A percentile compares a stretch with the other conserved stretches of the same genome.
Conservation (phyloP, 2,113 vertebrate species). For the Cichladusa arquata region DNA sequence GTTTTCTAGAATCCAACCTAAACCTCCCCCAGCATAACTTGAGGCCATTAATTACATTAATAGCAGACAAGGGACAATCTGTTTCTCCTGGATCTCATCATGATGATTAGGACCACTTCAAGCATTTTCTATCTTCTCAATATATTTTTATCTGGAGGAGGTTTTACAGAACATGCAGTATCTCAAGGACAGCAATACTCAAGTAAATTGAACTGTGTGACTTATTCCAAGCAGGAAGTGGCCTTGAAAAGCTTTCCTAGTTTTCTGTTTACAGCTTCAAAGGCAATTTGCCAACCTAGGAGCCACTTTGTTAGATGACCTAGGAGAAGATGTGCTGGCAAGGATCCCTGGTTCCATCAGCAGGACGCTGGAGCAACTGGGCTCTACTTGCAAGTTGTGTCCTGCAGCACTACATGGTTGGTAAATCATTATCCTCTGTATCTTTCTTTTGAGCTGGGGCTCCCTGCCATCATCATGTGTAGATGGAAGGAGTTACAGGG, state of each 20-base stretch:
- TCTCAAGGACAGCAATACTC: not conserved
- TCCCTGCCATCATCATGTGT: not conserved
- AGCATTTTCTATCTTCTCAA: not conserved
- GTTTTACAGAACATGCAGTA: not conserved
- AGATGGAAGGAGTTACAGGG: not conserved
- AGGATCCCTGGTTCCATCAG: not conserved
- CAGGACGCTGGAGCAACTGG: not conserved
- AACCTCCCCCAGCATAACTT: not conserved
- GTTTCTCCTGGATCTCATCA: not conserved
- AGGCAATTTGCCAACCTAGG: not conserved
- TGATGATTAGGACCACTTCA: not conserved
- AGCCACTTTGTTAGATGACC: not conserved
- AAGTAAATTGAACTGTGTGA: not conserved
- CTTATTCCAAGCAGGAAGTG: not conserved
- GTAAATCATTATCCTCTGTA: not conserved
- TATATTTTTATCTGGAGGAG: constrained; percentile 11
- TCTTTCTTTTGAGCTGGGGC: not conserved
- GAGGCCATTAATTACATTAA: not conserved
- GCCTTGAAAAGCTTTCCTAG: not conserved
- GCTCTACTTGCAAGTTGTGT: not conserved
- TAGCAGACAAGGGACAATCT: not conserved
- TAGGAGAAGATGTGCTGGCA: not conserved
- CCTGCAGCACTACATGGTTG: not conserved
- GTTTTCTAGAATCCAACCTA: not conserved
- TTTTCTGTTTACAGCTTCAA: not conserved